phyloP scores from a whole-genome alignment of 2,888 invertebrate genomes.

The Blastobasis adustella region DNA sequence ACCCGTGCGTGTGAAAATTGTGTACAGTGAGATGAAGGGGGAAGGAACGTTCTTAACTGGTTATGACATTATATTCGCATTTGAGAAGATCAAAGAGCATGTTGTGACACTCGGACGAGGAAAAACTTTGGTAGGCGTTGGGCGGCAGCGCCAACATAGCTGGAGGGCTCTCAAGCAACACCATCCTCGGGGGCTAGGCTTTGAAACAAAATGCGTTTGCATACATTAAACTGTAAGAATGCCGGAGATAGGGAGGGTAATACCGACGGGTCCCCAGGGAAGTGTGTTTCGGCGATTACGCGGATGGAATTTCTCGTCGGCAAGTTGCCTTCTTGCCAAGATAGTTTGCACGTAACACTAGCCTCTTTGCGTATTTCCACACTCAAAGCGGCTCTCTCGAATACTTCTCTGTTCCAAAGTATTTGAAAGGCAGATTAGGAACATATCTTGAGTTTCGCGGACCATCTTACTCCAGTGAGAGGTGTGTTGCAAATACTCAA shows the following conservation, averaged over 20 bases:
- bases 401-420: slow-evolving; percentile 65
- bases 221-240: slow-evolving; percentile 75
- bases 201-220: slow-evolving; percentile 76
- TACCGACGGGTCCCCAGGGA: slow-evolving; percentile 50
- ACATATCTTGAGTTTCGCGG: slow-evolving; percentile 49
- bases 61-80: slow-evolving; percentile 70
- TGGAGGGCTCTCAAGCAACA: slow-evolving; percentile 60
- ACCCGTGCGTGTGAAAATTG: slow-evolving; percentile 31
- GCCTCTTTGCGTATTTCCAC: slow-evolving; percentile 61
- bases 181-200: slow-evolving; percentile 65
- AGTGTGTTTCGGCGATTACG: slow-evolving; percentile 72
- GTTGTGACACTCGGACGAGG: slow-evolving; percentile 57
- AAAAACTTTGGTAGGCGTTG: slow-evolving; percentile 49
- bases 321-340: slow-evolving; percentile 55
- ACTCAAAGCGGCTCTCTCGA: slow-evolving; percentile 56
- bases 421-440: slow-evolving; percentile 71
- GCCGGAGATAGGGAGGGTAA: slow-evolving; percentile 67
- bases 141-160: slow-evolving; percentile 48
- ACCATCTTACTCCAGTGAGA: slow-evolving; percentile 19
- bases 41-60: slow-evolving; percentile 57
- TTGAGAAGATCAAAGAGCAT: slow-evolving; percentile 70
- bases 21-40: slow-evolving; percentile 47
- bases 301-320: slow-evolving; percentile 62
- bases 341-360: slow-evolving; percentile 69
- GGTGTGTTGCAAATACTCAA: slow-evolving; percentile 41